phyloP scores from a whole-genome alignment of 2,888 invertebrate species.

The Ellobium chinense region DNA sequence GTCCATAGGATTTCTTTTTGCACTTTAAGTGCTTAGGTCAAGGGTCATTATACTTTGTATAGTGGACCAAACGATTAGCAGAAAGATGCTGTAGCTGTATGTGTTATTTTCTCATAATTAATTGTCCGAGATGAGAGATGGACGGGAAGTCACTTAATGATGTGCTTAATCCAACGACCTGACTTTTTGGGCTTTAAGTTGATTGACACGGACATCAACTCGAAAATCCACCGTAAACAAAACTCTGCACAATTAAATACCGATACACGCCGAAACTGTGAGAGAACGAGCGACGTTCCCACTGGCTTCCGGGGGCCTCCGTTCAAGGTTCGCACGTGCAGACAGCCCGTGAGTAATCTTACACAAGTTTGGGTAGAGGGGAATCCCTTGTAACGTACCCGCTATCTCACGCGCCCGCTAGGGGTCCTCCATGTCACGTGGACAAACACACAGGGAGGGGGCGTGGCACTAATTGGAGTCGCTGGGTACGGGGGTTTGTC shows the following conservation, averaged over 20 bases:
- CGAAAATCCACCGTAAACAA: constrained; percentile 1
- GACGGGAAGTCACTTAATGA: too few relatives aligned
- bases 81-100: too few relatives aligned
- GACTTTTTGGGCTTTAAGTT: neutral
- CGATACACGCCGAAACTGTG: neutral
- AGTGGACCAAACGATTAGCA: too few relatives aligned
- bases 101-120: too few relatives aligned
- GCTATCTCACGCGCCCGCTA: constrained; percentile 14
- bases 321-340: constrained; percentile 27
- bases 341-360: constrained; percentile 19
- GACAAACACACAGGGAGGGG: constrained; percentile 38
- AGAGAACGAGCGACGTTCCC: neutral
- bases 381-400: constrained; percentile 1
- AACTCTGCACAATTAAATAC: neutral
- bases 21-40: too few relatives aligned
- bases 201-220: constrained; percentile 10
- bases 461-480: constrained; percentile 46
- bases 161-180: neutral
- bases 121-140: too few relatives aligned
- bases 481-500: constrained; percentile 13
- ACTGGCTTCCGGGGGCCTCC: neutral
- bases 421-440: constrained; percentile 35
- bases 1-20: too few relatives aligned
- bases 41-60: too few relatives aligned
- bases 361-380: constrained; percentile 8